Conservation (phyloP, 2,797 vertebrate species). For the Tokudaia muenninki region DNA sequence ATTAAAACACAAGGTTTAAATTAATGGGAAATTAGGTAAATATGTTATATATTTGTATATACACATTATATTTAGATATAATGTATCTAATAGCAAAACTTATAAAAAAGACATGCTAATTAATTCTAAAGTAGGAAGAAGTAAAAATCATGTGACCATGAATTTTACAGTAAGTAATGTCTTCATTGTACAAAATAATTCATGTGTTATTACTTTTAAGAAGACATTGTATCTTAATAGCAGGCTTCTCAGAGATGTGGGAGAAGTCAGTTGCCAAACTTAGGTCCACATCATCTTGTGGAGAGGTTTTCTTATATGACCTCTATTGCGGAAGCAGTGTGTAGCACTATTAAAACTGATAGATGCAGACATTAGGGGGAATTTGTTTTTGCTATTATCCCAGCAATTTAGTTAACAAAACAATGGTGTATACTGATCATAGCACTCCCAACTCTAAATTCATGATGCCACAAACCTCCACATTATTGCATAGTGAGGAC, state of each 20-base stretch:
- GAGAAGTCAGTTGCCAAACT: slow-evolving; percentile 18
- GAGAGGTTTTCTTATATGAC: neutral
- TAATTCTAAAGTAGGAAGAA: slow-evolving; percentile 45
- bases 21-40: slow-evolving; percentile 7
- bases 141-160: neutral
- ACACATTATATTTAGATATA: neutral
- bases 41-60: neutral
- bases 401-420: neutral
- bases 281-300: neutral
- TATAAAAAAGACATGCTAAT: neutral
- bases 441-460: neutral
- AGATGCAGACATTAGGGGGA: neutral
- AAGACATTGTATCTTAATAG: slow-evolving; percentile 11
- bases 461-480: neutral
- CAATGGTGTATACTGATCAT: neutral
- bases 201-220: neutral
- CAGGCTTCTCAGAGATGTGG: neutral
- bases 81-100: neutral
- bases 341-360: neutral
- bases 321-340: neutral
- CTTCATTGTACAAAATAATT: neutral
- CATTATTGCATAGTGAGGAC: neutral
- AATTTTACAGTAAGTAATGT: neutral
- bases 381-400: neutral
- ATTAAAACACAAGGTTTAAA: slow-evolving; percentile 32